Conservation (phyloP, 2,888 invertebrate genomes). For the Synergus umbraculus region DNA sequence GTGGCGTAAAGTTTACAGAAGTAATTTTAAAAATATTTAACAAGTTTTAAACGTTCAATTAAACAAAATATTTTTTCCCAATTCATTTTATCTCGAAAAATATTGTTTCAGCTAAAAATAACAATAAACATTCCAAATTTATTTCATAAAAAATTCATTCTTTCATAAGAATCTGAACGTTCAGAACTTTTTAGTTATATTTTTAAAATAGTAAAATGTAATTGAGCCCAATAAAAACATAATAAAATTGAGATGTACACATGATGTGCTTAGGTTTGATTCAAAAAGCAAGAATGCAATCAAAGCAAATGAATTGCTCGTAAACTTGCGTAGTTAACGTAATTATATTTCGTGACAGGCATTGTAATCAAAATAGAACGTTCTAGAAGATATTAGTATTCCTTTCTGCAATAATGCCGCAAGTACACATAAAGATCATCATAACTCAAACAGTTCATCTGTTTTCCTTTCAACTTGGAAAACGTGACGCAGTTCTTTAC, state of each 20-base stretch:
- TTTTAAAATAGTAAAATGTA: no score
- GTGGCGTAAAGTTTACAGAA: not conserved
- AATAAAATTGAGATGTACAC: not conserved
- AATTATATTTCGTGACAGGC: conserved; percentile 32
- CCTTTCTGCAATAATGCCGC: conserved; percentile 21
- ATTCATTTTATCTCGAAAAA: no score
- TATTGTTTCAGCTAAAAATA: no score
- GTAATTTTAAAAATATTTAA: not conserved
- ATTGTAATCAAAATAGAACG: conserved; percentile 18
- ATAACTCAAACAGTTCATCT: conserved; percentile 11
- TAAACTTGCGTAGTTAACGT: conserved; percentile 36
- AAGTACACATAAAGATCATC: conserved; percentile 17
- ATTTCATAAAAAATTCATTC: no score
- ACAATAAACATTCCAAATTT: no score
- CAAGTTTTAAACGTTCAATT: no score
- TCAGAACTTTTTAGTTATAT: no score
- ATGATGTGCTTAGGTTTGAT: not conserved
- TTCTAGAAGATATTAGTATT: conserved; percentile 1
- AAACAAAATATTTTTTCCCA: no score
- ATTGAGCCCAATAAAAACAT: no score
- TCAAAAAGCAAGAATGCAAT: conserved; percentile 46
- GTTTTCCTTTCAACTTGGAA: conserved; percentile 1
- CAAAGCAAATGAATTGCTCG: conserved; percentile 39
- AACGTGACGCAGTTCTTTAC: not conserved
- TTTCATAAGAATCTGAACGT: no score